These are phyloP conservation scores for Anseranas semipalmata DNA, from an alignment of 2,113 vertebrate species.

Conservation along the genomic window DNA sequence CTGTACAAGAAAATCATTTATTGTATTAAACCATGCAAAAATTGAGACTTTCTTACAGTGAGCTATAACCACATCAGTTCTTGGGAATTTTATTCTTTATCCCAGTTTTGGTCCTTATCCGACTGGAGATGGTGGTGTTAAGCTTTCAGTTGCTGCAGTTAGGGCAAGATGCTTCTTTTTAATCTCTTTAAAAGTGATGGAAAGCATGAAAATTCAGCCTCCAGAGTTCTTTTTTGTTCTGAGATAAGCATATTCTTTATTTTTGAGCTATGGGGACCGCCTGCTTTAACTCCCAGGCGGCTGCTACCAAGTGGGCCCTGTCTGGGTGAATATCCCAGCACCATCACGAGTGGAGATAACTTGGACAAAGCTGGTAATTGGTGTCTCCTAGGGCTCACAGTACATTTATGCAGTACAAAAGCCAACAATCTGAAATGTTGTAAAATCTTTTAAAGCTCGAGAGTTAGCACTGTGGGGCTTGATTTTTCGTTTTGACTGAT, in stretches of 20 bases:
- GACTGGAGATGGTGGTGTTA: background rate
- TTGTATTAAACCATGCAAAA: background rate
- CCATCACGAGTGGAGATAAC: background rate
- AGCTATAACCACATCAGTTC: background rate
- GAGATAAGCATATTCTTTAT: background rate
- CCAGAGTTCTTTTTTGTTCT: background rate
- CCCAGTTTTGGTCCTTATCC: background rate
- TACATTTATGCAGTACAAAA: background rate
- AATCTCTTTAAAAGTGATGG: background rate
- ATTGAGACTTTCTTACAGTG: background rate
- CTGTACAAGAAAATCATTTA: background rate
- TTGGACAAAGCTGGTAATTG: background rate
- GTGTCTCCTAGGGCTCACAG: background rate
- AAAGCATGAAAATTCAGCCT: background rate
- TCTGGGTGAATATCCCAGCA: background rate
- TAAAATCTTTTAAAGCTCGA: background rate
- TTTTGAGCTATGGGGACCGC: background rate
- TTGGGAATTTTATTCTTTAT: background rate
- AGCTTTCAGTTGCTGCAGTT: background rate
- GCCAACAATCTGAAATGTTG: background rate
- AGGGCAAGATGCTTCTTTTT: background rate
- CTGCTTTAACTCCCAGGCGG: background rate
- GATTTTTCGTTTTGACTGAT: constrained; percentile 15
- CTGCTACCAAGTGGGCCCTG: background rate
- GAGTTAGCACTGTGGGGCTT: background rate